A percentile compares a stretch with the other conserved stretches of the same genome.
Conservation (phyloP, 1,140 invertebrate genomes). For the Zaprionus ghesquierei region DNA sequence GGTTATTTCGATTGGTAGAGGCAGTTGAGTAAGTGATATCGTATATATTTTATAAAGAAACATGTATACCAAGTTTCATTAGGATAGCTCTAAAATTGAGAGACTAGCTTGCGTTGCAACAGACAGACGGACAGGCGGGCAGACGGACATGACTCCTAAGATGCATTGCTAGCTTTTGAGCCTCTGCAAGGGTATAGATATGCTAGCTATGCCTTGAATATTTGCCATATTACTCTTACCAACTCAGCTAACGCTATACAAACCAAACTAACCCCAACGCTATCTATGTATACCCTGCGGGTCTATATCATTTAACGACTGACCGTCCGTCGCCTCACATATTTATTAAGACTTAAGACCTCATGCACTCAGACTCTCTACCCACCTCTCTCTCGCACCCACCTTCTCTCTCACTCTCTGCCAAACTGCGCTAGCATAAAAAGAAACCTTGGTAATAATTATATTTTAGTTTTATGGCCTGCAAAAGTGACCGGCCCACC, state of each 20-base stretch:
- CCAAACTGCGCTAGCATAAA: constrained; percentile 12
- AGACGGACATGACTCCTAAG: too few species aligned
- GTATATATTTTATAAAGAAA: too few species aligned
- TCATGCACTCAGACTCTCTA: not conserved
- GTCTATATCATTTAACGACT: constrained; percentile 56
- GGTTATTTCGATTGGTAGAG: not conserved
- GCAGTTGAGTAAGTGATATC: not conserved
- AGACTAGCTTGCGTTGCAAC: too few species aligned
- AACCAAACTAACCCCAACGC: not conserved
- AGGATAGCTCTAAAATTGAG: too few species aligned
- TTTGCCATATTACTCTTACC: too few species aligned
- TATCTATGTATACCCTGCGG: constrained; percentile 16
- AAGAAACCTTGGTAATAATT: constrained; percentile 66
- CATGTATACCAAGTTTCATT: too few species aligned
- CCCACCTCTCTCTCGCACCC: not conserved
- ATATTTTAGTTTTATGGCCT: constrained; percentile 77
- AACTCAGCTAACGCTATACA: too few species aligned
- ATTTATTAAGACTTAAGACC: constrained; percentile 75
- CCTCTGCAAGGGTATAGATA: too few species aligned
- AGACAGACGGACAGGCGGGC: too few species aligned
- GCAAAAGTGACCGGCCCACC: constrained; percentile 76
- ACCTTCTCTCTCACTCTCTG: not conserved
- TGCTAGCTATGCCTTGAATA: not conserved
- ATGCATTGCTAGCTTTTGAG: too few species aligned
- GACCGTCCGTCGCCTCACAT: constrained; percentile 43